phyloP scores from a whole-genome alignment of 2,113 vertebrate species.

The Pangasianodon gigas region DNA sequence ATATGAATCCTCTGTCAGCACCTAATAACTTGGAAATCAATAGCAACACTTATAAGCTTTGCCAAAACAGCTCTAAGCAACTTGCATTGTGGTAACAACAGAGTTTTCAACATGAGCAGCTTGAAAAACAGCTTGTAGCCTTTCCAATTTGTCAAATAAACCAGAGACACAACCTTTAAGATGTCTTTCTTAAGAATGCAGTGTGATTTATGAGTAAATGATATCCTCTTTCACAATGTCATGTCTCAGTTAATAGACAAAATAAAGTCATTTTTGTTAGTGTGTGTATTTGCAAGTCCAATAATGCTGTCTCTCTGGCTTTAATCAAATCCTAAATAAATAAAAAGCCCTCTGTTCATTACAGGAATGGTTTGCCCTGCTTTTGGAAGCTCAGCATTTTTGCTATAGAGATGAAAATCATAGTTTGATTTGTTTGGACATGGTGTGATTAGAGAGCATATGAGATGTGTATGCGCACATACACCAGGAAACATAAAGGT shows the following conservation, averaged over 20 bases:
- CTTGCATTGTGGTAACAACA: background rate
- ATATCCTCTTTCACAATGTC: background rate
- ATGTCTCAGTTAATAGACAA: background rate
- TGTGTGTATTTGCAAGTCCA: background rate
- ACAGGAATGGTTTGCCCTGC: slow-evolving; percentile 8
- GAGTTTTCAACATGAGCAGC: background rate
- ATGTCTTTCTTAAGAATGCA: background rate
- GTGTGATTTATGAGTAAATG: background rate
- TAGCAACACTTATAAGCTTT: background rate
- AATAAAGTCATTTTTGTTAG: background rate
- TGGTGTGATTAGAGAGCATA: background rate
- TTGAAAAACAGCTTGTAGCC: background rate
- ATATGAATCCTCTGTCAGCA: background rate
- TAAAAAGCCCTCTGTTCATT: slow-evolving; percentile 42
- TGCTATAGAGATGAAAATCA: background rate
- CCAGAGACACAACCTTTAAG: background rate
- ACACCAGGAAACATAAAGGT: background rate
- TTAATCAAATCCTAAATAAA: slow-evolving; percentile 45
- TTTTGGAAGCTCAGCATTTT: background rate
- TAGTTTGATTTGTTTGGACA: background rate
- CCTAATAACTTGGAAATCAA: background rate
- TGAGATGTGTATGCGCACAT: background rate
- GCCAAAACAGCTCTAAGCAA: background rate
- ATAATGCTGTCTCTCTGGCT: slow-evolving; percentile 39
- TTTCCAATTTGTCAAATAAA: background rate